Base-by-base conservation (phyloP, 2,113 vertebrate species). In the Serilophus lunatus region DNA sequence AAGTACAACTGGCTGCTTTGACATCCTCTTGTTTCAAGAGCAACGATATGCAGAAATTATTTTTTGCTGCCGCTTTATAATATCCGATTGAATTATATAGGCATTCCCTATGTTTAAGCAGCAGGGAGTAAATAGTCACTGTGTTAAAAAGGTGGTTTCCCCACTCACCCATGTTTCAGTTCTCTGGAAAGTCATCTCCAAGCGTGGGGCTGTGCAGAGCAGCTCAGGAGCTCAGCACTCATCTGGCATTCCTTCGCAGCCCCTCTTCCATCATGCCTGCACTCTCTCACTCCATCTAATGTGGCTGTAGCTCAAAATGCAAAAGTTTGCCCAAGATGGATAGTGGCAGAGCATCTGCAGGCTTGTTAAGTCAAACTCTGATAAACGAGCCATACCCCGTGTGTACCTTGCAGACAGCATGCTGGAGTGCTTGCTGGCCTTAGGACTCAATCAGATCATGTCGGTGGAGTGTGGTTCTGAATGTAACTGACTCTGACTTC, bases 401-500 rank as follows among this genome's bases (percentile, higher is more conserved):
- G 14, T 7, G 47, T 78, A 60, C 49, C 40, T 69, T 40, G 63
- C 74, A 90, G 96, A 83, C 65, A 38, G 75, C 28, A 8, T 49
- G 51, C 42, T 1, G 1, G 75, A 74, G 66, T 59, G 38, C 71
- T 85, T 72, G 4, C 66, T 92, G 92, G 91, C 87, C 91, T 24
- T 3, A 18, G 40, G 54, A 44, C 51, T 86, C 95, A 65, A 29
- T 95, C 74, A 81, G 57, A 95, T 95, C 60, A 31, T 92, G 77
- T 72, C 25, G 18, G 71, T 70, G 3, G 87, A 96, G 81, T 19
- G 51, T 77, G 85, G 18, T 17, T 90, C 83, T 86, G 76, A 85
- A 82, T 85, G 56, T 86, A 81, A 35, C 92, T 88, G 51, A 94
- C 75, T 94, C 93, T 4, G 33, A 63, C 93, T 96, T 95, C 90